Base-by-base conservation (phyloP, 1,140 invertebrate genomes). In the Mya arenaria region DNA sequence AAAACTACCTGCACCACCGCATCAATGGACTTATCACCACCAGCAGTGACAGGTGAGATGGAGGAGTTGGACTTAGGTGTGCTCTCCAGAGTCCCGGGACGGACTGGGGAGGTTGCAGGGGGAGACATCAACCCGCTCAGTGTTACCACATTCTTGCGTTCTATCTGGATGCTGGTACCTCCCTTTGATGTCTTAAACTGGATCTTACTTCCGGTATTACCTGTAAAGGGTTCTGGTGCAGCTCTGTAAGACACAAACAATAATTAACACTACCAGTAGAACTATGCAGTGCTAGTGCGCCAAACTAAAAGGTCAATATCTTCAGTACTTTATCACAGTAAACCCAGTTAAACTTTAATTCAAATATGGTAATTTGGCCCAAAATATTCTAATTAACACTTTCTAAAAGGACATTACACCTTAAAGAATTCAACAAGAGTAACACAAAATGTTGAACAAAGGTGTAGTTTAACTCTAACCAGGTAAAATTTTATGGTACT, bases 161-260 rank as follows among this genome's bases (percentile, higher is more conserved):
- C 97, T 37, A 97, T 95, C 5, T 96, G 94, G 84, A 98, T 98
- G 55, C 95, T 95, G 88, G 96, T 97, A 91, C 96, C 94, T 88
- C 96, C 96, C 1, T 95, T 95, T 0, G 95, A 96, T 41, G 95
- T 96, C 60, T 96, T 96, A 92, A 97, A 97, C 15, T 95, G 95
- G 87, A 94, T 94, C 15, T 82, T 83, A 55, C 85, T 86, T 62
- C 84, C 84, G n/a, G n/a, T n/a, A n/a, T n/a, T n/a, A 80, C 85
- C 86, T 66, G 90, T 86, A 88, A 93, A 93, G n/a, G 93, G 93
- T 6, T 84, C 74, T 28, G 93, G 92, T 93, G 78, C 96, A 95
- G 85, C 96, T 95, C 91, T 89, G 89, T 36, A 79, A 62, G 30
- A 75, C 13, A 32, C 63, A 66, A 28, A 10, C 5, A n/a, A n/a